phyloP scores from a whole-genome alignment of 1,140 invertebrate species.

The Papilio dardanus region DNA sequence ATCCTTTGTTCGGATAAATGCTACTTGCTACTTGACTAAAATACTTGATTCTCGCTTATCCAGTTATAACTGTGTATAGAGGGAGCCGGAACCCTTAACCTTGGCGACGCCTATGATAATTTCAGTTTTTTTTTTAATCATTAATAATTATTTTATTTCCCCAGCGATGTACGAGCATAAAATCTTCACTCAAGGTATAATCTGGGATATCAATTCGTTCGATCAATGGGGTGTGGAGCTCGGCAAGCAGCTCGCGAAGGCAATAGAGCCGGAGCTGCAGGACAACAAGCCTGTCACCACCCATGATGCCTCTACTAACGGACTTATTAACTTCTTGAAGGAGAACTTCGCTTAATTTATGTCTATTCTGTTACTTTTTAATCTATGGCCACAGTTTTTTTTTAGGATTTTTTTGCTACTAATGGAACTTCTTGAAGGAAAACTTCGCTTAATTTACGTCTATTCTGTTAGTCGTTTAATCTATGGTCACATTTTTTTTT shows the following conservation, averaged over 20 bases:
- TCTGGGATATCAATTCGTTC: conserved; percentile 99
- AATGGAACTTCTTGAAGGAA: too few relatives aligned
- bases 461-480: neutral
- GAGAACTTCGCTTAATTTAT: conserved; percentile 49
- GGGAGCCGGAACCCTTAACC: too few relatives aligned
- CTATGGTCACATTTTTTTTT: neutral
- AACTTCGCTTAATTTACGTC: conserved; percentile 14
- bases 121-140: too few relatives aligned
- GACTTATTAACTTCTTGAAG: conserved; percentile 95
- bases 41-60: too few relatives aligned
- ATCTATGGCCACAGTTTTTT: neutral
- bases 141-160: conserved; percentile 66
- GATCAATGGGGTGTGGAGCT: conserved; percentile 99
- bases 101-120: too few relatives aligned
- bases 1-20: too few relatives aligned
- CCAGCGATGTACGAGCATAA: conserved; percentile 98
- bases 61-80: too few relatives aligned
- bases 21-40: too few relatives aligned
- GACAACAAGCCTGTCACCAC: conserved; percentile 83
- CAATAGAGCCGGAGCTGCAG: conserved; percentile 96
- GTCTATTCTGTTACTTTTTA: neutral
- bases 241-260: conserved; percentile 98
- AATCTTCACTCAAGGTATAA: conserved; percentile 98
- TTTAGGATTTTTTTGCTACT: too few relatives aligned
- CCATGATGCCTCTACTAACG: conserved; percentile 97